Percentiles rank a stretch among this genome's conserved stretches.
Conservation (phyloP, 1,140 invertebrate species). For the Helicorthomorpha holstii region DNA sequence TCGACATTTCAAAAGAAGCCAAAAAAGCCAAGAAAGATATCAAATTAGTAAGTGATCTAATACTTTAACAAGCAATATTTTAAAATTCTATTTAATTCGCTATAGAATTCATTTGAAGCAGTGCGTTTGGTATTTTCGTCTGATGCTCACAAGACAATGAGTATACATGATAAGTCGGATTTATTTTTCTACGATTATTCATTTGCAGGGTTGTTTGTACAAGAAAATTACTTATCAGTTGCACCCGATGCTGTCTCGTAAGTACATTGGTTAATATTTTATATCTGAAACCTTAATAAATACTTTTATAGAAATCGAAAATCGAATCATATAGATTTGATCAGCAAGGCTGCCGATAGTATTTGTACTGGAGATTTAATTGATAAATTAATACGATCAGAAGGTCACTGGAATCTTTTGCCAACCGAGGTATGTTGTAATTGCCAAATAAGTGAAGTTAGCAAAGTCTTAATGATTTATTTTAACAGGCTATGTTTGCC, state of each 20-base stretch:
- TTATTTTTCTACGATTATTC: constrained; percentile 97
- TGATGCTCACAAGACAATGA: constrained; percentile 65
- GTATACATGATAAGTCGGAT: constrained; percentile 65
- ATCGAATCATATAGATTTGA: constrained; percentile 37
- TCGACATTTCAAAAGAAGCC: constrained; percentile 32
- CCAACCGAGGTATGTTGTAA: constrained; percentile 48
- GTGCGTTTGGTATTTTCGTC: constrained; percentile 71
- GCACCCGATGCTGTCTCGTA: constrained; percentile 46
- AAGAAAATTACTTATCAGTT: constrained; percentile 86
- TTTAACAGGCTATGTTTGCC: constrained; percentile 59
- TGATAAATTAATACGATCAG: constrained; percentile 56
- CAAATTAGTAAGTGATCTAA: constrained; percentile 41
- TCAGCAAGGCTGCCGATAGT: constrained; percentile 63
- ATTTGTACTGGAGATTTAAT: constrained; percentile 73
- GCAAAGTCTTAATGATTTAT: background rate
- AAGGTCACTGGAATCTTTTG: constrained; percentile 72
- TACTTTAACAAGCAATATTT: constrained; percentile 2
- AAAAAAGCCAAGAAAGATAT: constrained; percentile 52
- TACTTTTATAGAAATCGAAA: constrained; percentile 16
- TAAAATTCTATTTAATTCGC: background rate
- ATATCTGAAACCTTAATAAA: constrained; percentile 4
- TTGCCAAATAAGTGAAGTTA: background rate
- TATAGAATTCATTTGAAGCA: constrained; percentile 82
- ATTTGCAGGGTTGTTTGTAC: constrained; percentile 84
- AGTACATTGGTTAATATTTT: constrained; percentile 16